Evolutionary conservation across 2,113 vertebrate species (phyloP), one percentile per base, ranked within the genome.

Genomic region (Equus quagga): DNA sequence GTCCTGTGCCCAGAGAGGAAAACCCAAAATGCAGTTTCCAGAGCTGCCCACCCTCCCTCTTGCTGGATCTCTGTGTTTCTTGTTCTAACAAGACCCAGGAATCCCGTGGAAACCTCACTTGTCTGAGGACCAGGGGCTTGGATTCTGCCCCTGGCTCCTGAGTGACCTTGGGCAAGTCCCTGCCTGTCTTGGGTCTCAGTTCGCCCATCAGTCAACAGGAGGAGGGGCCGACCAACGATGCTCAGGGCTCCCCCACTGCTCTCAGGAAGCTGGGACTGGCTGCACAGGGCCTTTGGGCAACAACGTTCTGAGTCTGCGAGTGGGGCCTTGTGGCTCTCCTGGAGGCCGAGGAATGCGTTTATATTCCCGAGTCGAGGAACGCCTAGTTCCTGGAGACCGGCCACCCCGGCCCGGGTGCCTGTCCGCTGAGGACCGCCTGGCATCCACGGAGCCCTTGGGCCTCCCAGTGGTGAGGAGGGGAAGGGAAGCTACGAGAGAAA

Each of bases 341-440:
- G 7, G 75, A n/a, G n/a, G 13, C 72, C 0, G 0, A 17, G 24
- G 44, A 46, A 73, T 65, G 75, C 36, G 44, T 93, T 89, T 56
- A 19, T 72, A 8, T 31, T 79, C 72, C 28, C 1, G 72, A 64
- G n/a, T 62, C 0, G 3, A 62, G 46, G 6, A 18, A 54, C 2
- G 23, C 54, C 54, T 72, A 19, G 51, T 44, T 41, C 26, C 24
- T 46, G 44, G 80, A 56, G 60, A 21, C 24, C 3, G 1, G 31
- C 28, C 41, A 56, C 36, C 41, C 8, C 51, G 49, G 78, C 73
- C 1, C 18, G 56, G n/a, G 36, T 19, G 26, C 51, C 17, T 17
- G 73, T 46, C 44, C 0, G 0, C 41, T 0, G 1, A 46, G 58
- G 58, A 41, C 31, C 1, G 0, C 73, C 33, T 0, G 0, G 46